Base-by-base conservation (phyloP, 2,888 invertebrate genomes). In the Drosophila infuscata region DNA sequence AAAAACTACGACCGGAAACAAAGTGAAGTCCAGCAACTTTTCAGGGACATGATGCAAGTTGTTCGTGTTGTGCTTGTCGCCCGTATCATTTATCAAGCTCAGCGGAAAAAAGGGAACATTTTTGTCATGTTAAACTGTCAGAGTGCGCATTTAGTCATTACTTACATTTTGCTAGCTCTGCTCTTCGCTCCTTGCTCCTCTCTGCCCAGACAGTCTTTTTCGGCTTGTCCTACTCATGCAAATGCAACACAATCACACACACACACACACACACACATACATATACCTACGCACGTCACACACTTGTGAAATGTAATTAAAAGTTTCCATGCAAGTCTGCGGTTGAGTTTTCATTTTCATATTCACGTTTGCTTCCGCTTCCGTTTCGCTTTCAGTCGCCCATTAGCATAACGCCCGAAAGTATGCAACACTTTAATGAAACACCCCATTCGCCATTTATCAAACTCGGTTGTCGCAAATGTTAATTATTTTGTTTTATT, bases 41-140 rank as follows among this genome's bases (percentile, higher is more conserved):
- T 74, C 58, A 32, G 70, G 69, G 71, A 68, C 59, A 51, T 48
- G 70, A 48, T 64, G 65, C 49, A 53, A 65, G 67, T 64, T 80
- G 71, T 71, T 52, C 32, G 38, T 71, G 43, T 62, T 25, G 79
- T 70, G 46, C 57, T 60, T 74, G 81, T 72, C 67, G 65, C 54
- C 58, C 51, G 60, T 85, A 87, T 83, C 86, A 91, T 88, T 89
- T 89, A 88, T 88, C 90, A 88, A 89, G 88, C 90, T 88, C 84
- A 86, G 81, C 79, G 64, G 59, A 70, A 69, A 81, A 88, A 80
- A 91, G 74, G 79, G 76, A 88, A 80, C 87, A 90, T 83, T 91
- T 89, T 88, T 82, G 85, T 91, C 89, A 87, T 91, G 91, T 89
- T 91, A 82, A 88, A 90, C 87, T 90, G 91, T 90, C 91, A 88